phyloP scores from a whole-genome alignment of 2,888 invertebrate species.

The Zaprionus bogoriensis region DNA sequence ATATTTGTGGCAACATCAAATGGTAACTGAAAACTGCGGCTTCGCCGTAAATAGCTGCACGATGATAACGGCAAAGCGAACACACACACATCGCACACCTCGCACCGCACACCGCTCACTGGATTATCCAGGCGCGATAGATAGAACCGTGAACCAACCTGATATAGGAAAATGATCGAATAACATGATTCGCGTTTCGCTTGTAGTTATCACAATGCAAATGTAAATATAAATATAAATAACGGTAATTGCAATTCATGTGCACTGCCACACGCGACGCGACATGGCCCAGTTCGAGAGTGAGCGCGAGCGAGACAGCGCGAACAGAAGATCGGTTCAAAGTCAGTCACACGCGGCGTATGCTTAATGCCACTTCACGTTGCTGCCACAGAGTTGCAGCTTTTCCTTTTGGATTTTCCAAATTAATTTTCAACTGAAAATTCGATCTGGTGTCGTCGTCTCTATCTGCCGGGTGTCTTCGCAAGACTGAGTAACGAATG shows the following conservation, averaged over 20 bases:
- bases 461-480: constrained; percentile 83
- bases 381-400: not conserved
- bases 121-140: constrained; percentile 25
- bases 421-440: constrained; percentile 7
- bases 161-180: constrained; percentile 82
- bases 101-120: not conserved
- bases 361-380: constrained; percentile 25
- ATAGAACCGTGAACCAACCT: constrained; percentile 77
- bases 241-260: constrained; percentile 14
- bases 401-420: not conserved
- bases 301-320: not conserved
- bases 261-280: constrained; percentile 50
- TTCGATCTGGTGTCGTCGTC: constrained; percentile 74
- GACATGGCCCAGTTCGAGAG: constrained; percentile 27
- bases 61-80: too few species aligned
- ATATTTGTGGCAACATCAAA: too few species aligned
- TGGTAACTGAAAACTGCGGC: too few species aligned
- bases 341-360: constrained; percentile 51
- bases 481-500: constrained; percentile 80
- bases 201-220: constrained; percentile 55
- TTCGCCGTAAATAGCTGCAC: too few species aligned
- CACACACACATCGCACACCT: too few species aligned
- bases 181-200: constrained; percentile 69
- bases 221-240: constrained; percentile 16
- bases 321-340: not conserved